Conservation (phyloP, 2,113 vertebrate genomes). For the Anolis carolinensis region DNA sequence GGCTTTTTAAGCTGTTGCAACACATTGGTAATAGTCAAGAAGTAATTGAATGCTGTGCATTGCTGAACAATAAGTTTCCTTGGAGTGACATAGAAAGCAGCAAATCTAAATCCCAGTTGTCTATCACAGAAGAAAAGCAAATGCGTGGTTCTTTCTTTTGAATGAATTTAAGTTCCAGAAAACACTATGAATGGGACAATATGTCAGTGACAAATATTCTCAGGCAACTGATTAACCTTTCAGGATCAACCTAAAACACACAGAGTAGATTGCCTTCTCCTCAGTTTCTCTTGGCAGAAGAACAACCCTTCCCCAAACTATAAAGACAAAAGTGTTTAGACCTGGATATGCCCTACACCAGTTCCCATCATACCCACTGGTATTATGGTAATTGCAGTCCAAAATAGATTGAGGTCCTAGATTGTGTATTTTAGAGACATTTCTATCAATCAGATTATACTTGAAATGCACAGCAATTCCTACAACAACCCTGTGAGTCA, state of each 20-base stretch:
- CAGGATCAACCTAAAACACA: not conserved
- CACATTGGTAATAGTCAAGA: too few relatives aligned
- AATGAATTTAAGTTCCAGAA: slow-evolving; percentile 7
- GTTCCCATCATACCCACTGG: too few relatives aligned
- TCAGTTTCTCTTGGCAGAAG: not conserved
- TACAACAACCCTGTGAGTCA: not conserved
- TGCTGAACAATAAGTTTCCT: not conserved
- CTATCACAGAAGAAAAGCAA: not conserved
- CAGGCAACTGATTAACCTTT: not conserved
- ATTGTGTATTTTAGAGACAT: too few relatives aligned
- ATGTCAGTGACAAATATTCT: slow-evolving; percentile 10
- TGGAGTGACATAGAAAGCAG: slow-evolving; percentile 3
- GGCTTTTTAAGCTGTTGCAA: too few relatives aligned
- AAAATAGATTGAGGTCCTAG: too few relatives aligned
- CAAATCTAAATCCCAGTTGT: slow-evolving; percentile 29
- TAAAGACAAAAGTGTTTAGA: not conserved
- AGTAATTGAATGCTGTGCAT: not conserved
- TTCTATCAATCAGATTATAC: too few relatives aligned
- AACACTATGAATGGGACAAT: slow-evolving; percentile 7
- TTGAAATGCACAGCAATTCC: not conserved
- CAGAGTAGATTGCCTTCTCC: not conserved
- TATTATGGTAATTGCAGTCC: too few relatives aligned
- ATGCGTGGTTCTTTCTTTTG: slow-evolving; percentile 17
- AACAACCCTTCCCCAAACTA: not conserved
- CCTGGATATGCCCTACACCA: too few relatives aligned